Percentiles rank a stretch among this genome's conserved stretches.
Conservation (phyloP, 2,797 vertebrate species). For the Enteromius thamalakanensis region DNA sequence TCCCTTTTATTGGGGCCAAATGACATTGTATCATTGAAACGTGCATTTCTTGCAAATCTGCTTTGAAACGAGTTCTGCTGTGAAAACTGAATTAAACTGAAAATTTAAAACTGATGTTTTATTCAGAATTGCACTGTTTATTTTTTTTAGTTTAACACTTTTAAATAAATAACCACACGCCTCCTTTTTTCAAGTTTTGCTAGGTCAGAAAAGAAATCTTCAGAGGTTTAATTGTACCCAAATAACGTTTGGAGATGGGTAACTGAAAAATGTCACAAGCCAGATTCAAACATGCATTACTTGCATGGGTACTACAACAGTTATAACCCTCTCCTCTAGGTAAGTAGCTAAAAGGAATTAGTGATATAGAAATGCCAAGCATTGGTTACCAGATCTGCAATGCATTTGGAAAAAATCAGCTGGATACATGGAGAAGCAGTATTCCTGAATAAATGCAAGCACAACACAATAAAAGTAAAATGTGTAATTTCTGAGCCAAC, state of each 20-base stretch:
- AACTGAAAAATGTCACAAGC: neutral
- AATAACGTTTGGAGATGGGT: no score
- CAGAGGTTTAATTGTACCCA: neutral
- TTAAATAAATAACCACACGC: neutral
- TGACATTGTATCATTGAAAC: slow-evolving; percentile 2
- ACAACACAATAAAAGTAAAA: neutral
- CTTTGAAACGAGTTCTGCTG: neutral
- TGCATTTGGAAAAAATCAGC: neutral
- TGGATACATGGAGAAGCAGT: neutral
- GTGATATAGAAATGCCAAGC: neutral
- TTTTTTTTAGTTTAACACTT: neutral
- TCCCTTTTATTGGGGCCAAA: neutral
- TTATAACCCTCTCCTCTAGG: neutral
- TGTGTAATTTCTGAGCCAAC: slow-evolving; percentile 1
- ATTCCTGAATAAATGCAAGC: neutral
- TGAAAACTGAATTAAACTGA: neutral
- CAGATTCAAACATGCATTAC: neutral
- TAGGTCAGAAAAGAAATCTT: neutral
- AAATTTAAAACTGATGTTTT: neutral
- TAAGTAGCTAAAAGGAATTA: neutral
- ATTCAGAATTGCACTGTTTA: neutral
- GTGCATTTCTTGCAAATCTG: neutral
- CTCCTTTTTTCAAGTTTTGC: neutral
- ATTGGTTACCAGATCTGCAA: neutral
- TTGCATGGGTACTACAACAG: neutral